These are phyloP conservation scores for Empidonax alnorum DNA, from an alignment of 2,113 vertebrate genomes.

Conservation along the genomic window DNA sequence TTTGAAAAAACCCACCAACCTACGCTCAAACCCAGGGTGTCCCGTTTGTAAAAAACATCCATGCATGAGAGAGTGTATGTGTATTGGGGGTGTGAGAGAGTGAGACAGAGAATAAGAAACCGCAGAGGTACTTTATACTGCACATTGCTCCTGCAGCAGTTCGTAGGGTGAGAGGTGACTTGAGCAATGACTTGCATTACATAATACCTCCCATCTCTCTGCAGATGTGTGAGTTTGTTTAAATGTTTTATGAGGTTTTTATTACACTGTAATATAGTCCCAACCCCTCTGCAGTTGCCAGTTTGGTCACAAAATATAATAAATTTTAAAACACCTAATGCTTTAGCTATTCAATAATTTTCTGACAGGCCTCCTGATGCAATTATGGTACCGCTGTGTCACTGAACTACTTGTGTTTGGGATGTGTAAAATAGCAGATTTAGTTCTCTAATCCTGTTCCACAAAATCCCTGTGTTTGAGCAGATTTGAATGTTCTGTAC, in stretches of 20 bases:
- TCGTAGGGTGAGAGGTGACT: slow-evolving; percentile 65
- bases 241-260: slow-evolving; percentile 74
- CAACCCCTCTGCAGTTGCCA: slow-evolving; percentile 64
- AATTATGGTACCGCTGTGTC: background rate
- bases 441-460: background rate
- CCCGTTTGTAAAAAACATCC: slow-evolving; percentile 10
- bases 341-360: slow-evolving; percentile 60
- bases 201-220: slow-evolving; percentile 78
- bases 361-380: slow-evolving; percentile 26
- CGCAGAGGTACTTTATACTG: slow-evolving; percentile 57
- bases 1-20: background rate
- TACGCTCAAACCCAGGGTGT: background rate
- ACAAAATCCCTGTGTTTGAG: background rate
- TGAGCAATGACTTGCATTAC: slow-evolving; percentile 69
- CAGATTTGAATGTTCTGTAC: background rate
- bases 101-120: slow-evolving; percentile 54
- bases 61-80: background rate
- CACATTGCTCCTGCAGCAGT: slow-evolving; percentile 58
- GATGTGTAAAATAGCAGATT: background rate
- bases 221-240: slow-evolving; percentile 75
- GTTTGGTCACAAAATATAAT: slow-evolving; percentile 64
- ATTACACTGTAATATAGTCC: slow-evolving; percentile 64
- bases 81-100: background rate
- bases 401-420: background rate
- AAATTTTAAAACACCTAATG: slow-evolving; percentile 69